Evolutionary conservation across 1,140 invertebrate genomes (phyloP).

Genomic region (Brachionus manjavacas): DNA sequence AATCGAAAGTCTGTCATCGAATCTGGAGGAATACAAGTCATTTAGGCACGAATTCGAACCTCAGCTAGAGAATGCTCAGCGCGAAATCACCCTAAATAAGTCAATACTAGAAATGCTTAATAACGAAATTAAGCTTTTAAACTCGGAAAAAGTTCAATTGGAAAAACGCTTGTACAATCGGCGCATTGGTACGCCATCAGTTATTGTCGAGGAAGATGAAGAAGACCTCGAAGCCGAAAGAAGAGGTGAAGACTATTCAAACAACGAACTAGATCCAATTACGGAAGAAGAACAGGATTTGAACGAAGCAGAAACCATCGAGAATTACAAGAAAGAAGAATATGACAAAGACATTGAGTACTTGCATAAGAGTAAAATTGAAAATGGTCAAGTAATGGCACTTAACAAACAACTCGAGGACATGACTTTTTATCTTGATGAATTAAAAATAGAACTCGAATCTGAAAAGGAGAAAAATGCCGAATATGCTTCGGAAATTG

Average conservation of each 20-base stretch:
- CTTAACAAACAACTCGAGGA: constrained; percentile 21
- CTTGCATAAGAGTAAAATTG: not conserved
- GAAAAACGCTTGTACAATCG: constrained; percentile 9
- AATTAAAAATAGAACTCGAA: constrained; percentile 31
- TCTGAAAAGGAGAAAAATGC: constrained; percentile 31
- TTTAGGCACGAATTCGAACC: not conserved
- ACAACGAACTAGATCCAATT: not conserved
- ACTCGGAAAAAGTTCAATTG: constrained; percentile 26
- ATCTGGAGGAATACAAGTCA: not conserved
- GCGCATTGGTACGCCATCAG: constrained; percentile 6
- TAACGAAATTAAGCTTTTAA: constrained; percentile 19
- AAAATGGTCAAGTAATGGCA: not conserved
- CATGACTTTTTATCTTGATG: constrained; percentile 38
- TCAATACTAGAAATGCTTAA: constrained; percentile 30
- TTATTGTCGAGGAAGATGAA: constrained; percentile 39
- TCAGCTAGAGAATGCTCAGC: constrained; percentile 13
- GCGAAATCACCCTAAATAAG: not conserved
- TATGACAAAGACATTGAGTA: not conserved
- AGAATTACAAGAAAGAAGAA: not conserved
- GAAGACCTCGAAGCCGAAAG: constrained; percentile 21
- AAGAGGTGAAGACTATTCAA: not conserved
- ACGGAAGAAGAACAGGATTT: constrained; percentile 5
- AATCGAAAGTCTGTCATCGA: not conserved
- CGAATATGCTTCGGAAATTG: not conserved
- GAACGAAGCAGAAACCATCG: not conserved